A percentile compares a stretch with the other conserved stretches of the same genome.
phyloP scores from a whole-genome alignment of 2,113 vertebrate genomes.

The Centropus unirufus region DNA sequence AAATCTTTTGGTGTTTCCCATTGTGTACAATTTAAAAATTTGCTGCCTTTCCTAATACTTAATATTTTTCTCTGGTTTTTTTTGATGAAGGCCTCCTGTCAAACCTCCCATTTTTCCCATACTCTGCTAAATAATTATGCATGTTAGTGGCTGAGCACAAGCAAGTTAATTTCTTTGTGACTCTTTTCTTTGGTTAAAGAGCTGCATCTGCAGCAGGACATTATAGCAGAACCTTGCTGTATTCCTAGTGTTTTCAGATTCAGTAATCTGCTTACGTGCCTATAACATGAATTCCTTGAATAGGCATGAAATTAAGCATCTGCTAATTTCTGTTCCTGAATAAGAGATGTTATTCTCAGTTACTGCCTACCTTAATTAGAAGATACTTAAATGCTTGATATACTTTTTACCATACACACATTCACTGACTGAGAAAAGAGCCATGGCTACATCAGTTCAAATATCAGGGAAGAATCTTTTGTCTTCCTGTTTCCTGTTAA shows the following conservation, averaged over 20 bases:
- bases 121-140: neutral
- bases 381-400: neutral
- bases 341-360: neutral
- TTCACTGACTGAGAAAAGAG: neutral
- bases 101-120: neutral
- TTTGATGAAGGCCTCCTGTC: neutral
- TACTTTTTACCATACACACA: rapidly evolving
- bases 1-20: neutral
- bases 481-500: neutral
- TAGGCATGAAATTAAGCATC: neutral
- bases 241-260: neutral
- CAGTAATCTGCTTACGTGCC: neutral
- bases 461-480: neutral
- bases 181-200: neutral
- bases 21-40: neutral
- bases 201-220: neutral
- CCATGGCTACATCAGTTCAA: neutral
- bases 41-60: neutral
- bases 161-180: neutral
- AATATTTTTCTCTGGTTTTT: neutral
- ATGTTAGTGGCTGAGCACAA: neutral
- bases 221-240: neutral
- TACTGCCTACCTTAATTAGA: neutral
- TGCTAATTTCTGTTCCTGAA: neutral
- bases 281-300: neutral